Evolutionary conservation across 2,888 invertebrate genomes (phyloP).

Genomic region (Julus scanicus): DNA sequence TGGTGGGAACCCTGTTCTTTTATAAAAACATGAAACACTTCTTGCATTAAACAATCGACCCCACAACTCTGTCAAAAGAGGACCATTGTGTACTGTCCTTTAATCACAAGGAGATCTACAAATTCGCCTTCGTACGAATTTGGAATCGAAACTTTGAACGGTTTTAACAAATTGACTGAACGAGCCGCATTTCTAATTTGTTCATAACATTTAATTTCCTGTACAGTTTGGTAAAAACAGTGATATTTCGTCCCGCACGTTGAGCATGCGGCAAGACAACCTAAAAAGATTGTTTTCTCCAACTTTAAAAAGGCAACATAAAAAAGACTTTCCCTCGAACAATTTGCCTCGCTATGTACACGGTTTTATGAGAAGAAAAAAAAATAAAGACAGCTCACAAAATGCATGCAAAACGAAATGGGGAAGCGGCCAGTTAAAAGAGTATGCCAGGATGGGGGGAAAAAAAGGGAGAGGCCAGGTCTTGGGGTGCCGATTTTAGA

Average conservation of each 20-base stretch:
- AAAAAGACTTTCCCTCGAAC: not conserved
- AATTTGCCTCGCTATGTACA: conserved; percentile 29
- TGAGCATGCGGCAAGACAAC: not conserved
- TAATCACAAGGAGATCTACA: too few species aligned
- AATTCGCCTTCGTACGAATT: too few species aligned
- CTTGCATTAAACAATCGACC: too few species aligned
- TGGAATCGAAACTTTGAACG: not conserved
- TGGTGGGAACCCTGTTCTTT: too few species aligned
- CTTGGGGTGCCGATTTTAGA: not conserved
- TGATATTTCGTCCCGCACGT: not conserved
- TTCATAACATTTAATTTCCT: conserved; percentile 41
- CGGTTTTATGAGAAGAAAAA: not conserved
- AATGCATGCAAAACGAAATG: not conserved
- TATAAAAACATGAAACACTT: too few species aligned
- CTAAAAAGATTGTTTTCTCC: not conserved
- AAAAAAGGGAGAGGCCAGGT: not conserved
- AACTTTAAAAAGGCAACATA: conserved; percentile 36
- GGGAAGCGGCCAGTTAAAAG: not conserved
- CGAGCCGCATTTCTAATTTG: not conserved
- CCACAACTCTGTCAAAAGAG: too few species aligned
- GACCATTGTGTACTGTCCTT: too few species aligned
- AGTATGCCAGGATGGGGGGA: not conserved
- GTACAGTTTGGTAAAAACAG: conserved; percentile 38
- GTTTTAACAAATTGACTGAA: not conserved
- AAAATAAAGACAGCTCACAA: conserved; percentile 28